phyloP scores from a whole-genome alignment of 1,140 invertebrate species.

The Brachystomella parvula region DNA sequence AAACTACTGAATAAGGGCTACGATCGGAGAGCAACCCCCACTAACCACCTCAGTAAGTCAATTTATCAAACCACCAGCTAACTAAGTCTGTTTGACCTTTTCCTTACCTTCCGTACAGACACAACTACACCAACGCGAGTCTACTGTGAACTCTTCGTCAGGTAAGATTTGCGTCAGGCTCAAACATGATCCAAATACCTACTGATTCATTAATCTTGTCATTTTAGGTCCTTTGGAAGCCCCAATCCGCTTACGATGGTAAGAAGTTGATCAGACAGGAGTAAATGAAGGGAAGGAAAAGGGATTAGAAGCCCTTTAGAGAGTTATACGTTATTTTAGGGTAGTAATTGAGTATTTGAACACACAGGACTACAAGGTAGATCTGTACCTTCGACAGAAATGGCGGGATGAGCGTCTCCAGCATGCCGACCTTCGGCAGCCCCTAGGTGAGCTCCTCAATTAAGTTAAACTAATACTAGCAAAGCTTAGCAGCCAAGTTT shows the following conservation, averaged over 20 bases:
- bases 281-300: too few relatives aligned
- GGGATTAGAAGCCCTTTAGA: neutral
- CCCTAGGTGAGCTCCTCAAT: too few relatives aligned
- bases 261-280: slow-evolving; percentile 10
- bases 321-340: neutral
- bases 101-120: neutral
- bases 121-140: neutral
- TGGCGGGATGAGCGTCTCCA: slow-evolving; percentile 51
- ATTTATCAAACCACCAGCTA: neutral
- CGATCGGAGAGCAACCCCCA: slow-evolving; percentile 27
- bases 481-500: too few relatives aligned
- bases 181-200: too few relatives aligned
- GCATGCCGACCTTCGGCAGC: slow-evolving; percentile 47
- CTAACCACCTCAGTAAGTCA: slow-evolving; percentile 25
- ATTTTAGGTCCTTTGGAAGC: slow-evolving; percentile 26
- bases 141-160: neutral
- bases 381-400: slow-evolving; percentile 47
- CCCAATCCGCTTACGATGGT: slow-evolving; percentile 35
- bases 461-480: too few relatives aligned
- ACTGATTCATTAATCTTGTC: neutral
- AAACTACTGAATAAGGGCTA: slow-evolving; percentile 17
- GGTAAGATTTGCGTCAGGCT: neutral
- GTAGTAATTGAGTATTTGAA: neutral
- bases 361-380: slow-evolving; percentile 53
- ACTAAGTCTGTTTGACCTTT: neutral